Percentiles rank a stretch among this genome's conserved stretches.
Conservation (phyloP, 2,888 invertebrate genomes). For the Xylota segnis region DNA sequence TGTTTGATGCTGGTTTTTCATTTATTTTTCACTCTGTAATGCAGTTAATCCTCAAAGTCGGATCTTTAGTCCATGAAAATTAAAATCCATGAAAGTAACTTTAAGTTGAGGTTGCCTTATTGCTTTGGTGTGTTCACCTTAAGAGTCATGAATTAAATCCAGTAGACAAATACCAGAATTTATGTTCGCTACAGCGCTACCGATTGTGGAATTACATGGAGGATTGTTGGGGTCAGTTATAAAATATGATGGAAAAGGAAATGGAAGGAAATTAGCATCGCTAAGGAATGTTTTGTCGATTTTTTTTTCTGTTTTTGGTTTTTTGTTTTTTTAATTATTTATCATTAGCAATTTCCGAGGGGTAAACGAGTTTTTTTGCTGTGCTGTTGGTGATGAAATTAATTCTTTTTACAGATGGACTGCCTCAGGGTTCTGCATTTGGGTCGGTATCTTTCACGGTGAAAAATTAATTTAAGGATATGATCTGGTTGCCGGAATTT, state of each 20-base stretch:
- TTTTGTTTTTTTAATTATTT: slow-evolving; percentile 43
- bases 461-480: slow-evolving; percentile 2
- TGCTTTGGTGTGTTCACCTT: slow-evolving; percentile 28
- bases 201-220: slow-evolving; percentile 16
- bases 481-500: background rate
- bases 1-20: slow-evolving; percentile 16
- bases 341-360: slow-evolving; percentile 24
- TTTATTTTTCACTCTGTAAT: background rate
- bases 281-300: background rate
- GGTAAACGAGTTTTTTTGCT: slow-evolving; percentile 15
- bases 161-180: slow-evolving; percentile 67
- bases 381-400: slow-evolving; percentile 14
- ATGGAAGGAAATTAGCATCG: slow-evolving; percentile 13
- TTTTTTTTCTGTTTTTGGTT: too few relatives aligned
- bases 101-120: slow-evolving; percentile 29
- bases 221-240: background rate
- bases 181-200: slow-evolving; percentile 53
- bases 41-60: slow-evolving; percentile 40
- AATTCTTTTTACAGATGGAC: slow-evolving; percentile 14
- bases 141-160: slow-evolving; percentile 40
- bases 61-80: slow-evolving; percentile 20
- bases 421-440: slow-evolving; percentile 9
- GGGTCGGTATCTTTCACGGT: background rate
- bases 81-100: slow-evolving; percentile 54
- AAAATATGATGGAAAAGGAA: background rate